Conservation (phyloP, 2,113 vertebrate species). For the Cynopterus brachyotis region DNA sequence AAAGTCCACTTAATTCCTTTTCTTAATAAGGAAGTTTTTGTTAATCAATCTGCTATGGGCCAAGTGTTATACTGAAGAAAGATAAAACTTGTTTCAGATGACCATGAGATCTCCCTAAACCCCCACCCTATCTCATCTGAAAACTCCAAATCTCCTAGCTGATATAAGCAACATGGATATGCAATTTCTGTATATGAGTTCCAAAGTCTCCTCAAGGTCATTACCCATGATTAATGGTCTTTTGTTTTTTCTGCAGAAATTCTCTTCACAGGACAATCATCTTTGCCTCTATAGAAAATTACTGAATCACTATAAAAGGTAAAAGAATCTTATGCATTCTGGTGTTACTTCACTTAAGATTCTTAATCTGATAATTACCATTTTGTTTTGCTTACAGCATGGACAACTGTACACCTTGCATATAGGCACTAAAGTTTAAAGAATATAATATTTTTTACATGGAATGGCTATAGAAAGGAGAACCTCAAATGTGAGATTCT, state of each 20-base stretch:
- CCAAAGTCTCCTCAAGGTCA: not conserved
- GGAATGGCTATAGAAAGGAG: not conserved
- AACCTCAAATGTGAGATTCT: not conserved
- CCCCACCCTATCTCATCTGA: accelerated
- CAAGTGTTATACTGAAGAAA: not conserved
- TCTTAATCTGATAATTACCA: not conserved
- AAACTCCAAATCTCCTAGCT: not conserved
- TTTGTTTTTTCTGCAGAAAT: not conserved
- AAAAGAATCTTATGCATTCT: not conserved
- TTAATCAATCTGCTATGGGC: not conserved
- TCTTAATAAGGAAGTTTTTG: not conserved
- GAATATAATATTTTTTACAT: not conserved
- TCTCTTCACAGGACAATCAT: not conserved
- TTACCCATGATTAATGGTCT: not conserved
- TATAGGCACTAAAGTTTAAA: not conserved
- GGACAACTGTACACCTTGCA: not conserved
- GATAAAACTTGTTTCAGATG: not conserved
- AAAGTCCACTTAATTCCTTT: not conserved
- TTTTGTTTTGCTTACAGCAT: not conserved
- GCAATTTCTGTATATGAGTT: not conserved
- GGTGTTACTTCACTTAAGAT: not conserved
- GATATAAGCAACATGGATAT: not conserved
- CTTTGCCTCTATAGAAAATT: not conserved
- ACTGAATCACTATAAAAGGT: not conserved
- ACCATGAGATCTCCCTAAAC: not conserved